These are phyloP conservation scores for Raphicerus campestris DNA, from an alignment of 2,113 vertebrate species.

Conservation along the genomic window DNA sequence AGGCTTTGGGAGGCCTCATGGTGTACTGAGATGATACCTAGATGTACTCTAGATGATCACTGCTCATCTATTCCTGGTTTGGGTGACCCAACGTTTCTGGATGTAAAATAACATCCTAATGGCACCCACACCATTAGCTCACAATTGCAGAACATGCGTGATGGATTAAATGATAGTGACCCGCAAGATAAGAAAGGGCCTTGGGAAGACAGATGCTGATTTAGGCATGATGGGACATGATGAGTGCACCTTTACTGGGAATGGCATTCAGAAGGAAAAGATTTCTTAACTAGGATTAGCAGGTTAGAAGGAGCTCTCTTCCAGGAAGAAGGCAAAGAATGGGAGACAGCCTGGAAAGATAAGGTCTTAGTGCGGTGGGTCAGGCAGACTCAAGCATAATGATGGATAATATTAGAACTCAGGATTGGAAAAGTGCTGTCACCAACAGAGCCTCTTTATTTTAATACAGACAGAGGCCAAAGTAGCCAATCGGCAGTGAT, in stretches of 20 bases:
- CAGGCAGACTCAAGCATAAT: neutral
- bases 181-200: neutral
- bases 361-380: neutral
- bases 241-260: neutral
- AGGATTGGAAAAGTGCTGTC: neutral
- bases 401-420: neutral
- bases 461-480: neutral
- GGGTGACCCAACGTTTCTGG: neutral
- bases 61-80: neutral
- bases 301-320: neutral
- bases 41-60: neutral
- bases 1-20: neutral
- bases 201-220: neutral
- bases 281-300: neutral
- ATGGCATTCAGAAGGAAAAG: neutral
- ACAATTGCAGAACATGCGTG: neutral
- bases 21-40: no score
- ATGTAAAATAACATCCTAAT: neutral
- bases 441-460: neutral
- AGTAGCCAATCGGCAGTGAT: neutral
- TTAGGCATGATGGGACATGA: neutral
- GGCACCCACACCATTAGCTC: neutral
- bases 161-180: neutral
- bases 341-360: neutral
- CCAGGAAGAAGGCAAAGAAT: neutral